Evolutionary conservation across 2,888 invertebrate genomes (phyloP), one percentile per base, ranked within the genome.

Genomic region (Atherix ibis): DNA sequence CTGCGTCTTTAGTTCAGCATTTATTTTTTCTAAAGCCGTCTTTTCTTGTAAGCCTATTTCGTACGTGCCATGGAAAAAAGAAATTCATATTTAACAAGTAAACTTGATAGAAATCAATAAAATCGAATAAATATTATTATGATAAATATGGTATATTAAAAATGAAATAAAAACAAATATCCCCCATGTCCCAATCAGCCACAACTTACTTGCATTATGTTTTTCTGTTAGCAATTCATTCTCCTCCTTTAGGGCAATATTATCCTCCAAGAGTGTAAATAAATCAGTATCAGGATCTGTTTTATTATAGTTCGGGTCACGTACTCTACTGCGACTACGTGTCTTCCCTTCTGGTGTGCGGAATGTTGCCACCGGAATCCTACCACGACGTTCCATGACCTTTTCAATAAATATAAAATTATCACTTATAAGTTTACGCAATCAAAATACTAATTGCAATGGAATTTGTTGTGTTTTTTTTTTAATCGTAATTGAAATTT

Each of bases 271-370:
- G 18, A 60, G 38, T 4, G 58, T 58, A 28, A 60, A 60, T 32
- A 56, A 46, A 46, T 60, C 58, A 25, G 56, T 56, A 43, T 60
- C 59, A 3, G 57, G 57, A 42, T 59, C 58, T 39, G 56, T 54
- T 24, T 57, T 52, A 42, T 56, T 57, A 32, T 56, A 56, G 36
- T 56, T 58, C 2, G 56, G 56, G 30, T 59, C 58, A 5, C 57
- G 49, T 3, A 57, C 56, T 19, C 56, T 52, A 41, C 58, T 60
- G 17, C 57, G 48, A 38, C 58, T 58, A n/a, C 58, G 52, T 0
- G 55, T 55, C 43, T 59, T 59, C 5, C 56, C 55, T 39, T 58
- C 59, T 40, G 54, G 52, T 4, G 56, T 58, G 18, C 58, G 57
- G 44, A 56, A 57, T 40, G 54, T 60, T 28, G 59, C 58, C 18